These are phyloP conservation scores for Oxyruncus cristatus DNA, from an alignment of 2,113 vertebrate genomes.

Conservation along the genomic window DNA sequence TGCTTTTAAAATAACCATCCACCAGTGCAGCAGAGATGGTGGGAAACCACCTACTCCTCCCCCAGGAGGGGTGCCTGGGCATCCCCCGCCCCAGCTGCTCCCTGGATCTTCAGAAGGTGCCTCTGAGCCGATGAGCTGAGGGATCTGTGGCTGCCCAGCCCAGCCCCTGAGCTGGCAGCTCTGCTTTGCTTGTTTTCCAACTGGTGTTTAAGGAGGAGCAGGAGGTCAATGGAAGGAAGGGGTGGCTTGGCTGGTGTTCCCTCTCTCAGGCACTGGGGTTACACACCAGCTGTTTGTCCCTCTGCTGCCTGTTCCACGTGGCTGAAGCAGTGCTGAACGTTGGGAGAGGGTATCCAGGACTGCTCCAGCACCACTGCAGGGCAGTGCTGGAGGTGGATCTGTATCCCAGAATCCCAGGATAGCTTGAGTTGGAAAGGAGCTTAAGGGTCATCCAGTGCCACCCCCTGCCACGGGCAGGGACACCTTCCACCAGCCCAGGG, in stretches of 20 bases:
- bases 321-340: rapidly evolving
- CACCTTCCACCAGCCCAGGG: rapidly evolving
- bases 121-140: not conserved
- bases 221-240: not conserved
- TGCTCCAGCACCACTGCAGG: not conserved
- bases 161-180: not conserved
- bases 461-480: not conserved
- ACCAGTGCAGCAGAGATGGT: not conserved
- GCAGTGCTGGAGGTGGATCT: not conserved
- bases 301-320: not conserved
- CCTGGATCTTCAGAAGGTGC: not conserved
- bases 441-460: not conserved
- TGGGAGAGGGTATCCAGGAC: not conserved
- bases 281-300: not conserved
- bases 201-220: not conserved
- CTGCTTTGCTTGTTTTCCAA: not conserved
- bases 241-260: not conserved
- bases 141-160: not conserved
- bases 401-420: not conserved
- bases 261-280: not conserved
- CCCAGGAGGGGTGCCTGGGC: not conserved
- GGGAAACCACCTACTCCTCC: not conserved
- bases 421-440: not conserved
- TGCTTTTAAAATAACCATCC: not conserved
- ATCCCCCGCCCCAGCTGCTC: not conserved